Conservation (phyloP, 2,113 vertebrate genomes). For the Progne subis region DNA sequence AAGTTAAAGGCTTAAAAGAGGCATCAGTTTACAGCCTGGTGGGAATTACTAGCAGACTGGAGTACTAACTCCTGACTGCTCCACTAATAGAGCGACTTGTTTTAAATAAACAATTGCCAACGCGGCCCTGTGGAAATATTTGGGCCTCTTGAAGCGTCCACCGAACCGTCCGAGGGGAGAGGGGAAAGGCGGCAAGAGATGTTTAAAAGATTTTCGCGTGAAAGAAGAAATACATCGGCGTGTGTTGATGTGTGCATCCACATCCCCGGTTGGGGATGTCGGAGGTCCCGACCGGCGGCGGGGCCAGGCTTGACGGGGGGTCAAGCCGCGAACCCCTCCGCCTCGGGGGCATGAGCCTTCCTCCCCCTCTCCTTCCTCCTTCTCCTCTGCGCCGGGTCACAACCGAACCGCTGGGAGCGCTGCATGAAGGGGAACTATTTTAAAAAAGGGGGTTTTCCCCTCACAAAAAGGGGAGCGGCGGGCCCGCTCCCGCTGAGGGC, state of each 20-base stretch:
- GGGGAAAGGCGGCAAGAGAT: slow-evolving; percentile 9
- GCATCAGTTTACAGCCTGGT: slow-evolving; percentile 89
- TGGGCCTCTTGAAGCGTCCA: slow-evolving; percentile 63
- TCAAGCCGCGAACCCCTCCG: background rate
- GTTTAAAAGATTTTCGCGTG: background rate
- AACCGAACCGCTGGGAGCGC: background rate
- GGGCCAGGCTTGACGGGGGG: background rate
- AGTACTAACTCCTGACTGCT: slow-evolving; percentile 79
- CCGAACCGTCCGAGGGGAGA: slow-evolving; percentile 32
- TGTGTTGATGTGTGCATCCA: background rate
- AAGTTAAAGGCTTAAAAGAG: slow-evolving; percentile 85
- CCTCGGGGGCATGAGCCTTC: background rate
- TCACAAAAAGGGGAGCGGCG: background rate
- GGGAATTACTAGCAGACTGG: slow-evolving; percentile 83
- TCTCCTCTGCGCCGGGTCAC: background rate
- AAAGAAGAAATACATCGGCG: background rate
- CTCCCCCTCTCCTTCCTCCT: background rate
- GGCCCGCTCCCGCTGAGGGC: background rate
- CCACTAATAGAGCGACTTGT: slow-evolving; percentile 79
- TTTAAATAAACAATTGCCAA: slow-evolving; percentile 84
- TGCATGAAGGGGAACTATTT: background rate
- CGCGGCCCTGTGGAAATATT: slow-evolving; percentile 66
- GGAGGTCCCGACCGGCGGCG: background rate
- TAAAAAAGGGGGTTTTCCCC: fast-evolving
- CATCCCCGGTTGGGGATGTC: background rate